Percentiles rank a stretch among this genome's conserved stretches.
Conservation (phyloP, 1,140 invertebrate genomes). For the Habropoda laboriosa region DNA sequence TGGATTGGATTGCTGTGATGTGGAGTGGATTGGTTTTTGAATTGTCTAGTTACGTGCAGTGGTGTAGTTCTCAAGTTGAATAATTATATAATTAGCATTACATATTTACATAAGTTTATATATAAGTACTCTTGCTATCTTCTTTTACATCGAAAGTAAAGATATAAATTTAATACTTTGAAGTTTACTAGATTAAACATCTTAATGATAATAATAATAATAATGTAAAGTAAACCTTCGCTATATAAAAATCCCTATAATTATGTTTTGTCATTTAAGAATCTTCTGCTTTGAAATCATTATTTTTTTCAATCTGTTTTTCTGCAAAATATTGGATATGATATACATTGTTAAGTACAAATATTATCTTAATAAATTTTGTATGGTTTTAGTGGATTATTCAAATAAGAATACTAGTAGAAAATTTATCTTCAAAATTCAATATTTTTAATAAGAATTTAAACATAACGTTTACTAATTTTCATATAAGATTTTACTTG, state of each 20-base stretch:
- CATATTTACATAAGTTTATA: background rate
- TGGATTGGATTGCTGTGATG: conserved; percentile 80
- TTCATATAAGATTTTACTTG: background rate
- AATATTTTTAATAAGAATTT: background rate
- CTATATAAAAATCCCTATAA: background rate
- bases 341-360: background rate
- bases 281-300: conserved; percentile 7
- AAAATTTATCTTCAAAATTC: background rate
- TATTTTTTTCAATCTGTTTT: background rate
- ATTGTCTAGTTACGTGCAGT: conserved; percentile 82
- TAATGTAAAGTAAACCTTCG: background rate
- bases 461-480: background rate
- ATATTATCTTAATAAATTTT: too few species aligned
- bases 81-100: conserved; percentile 9
- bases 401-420: background rate
- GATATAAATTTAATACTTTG: conserved; percentile 24
- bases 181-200: conserved; percentile 22
- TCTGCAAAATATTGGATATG: background rate
- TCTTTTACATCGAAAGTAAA: conserved; percentile 32
- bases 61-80: conserved; percentile 63
- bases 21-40: conserved; percentile 82
- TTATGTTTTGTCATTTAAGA: background rate
- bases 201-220: conserved; percentile 17
- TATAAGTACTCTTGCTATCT: conserved; percentile 15
- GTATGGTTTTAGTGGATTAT: background rate